Evolutionary conservation across 2,113 vertebrate genomes (phyloP).

Genomic region (Hucho hucho): DNA sequence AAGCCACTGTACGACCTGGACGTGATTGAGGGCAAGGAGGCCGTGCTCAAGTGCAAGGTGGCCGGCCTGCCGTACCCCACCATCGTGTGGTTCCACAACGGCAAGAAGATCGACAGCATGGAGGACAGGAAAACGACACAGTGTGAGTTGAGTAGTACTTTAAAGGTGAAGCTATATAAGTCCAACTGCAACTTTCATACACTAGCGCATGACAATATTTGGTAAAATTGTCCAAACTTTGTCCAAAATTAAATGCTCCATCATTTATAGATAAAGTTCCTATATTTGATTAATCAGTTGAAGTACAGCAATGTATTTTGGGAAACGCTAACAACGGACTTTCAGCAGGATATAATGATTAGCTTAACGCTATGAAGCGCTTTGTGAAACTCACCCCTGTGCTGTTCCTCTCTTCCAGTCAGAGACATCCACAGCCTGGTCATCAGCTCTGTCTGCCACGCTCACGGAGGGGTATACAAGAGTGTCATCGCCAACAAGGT

Average conservation of each 20-base stretch:
- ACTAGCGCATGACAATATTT: too few relatives aligned
- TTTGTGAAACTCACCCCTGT: not conserved
- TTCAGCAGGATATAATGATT: too few relatives aligned
- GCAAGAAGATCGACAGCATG: conserved; percentile 87
- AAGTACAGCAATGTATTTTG: too few relatives aligned
- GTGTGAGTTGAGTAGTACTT: conserved; percentile 72
- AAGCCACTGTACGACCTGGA: conserved; percentile 94
- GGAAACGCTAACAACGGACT: too few relatives aligned
- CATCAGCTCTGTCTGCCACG: conserved; percentile 82
- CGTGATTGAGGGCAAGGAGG: conserved; percentile 90
- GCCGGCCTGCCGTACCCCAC: conserved; percentile 91
- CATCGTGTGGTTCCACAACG: conserved; percentile 96
- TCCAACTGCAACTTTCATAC: too few relatives aligned
- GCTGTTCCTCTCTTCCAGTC: conserved; percentile 67
- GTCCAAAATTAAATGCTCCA: too few relatives aligned
- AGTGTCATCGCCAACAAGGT: conserved; percentile 97
- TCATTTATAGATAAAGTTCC: too few relatives aligned
- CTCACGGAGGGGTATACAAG: conserved; percentile 94
- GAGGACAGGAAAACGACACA: conserved; percentile 96
- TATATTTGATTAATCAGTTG: too few relatives aligned
- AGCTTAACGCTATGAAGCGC: too few relatives aligned
- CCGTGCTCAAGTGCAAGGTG: conserved; percentile 92
- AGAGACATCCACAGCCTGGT: conserved; percentile 92
- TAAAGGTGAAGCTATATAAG: not conserved
- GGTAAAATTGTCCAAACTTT: too few relatives aligned